Evolutionary conservation across 2,888 invertebrate genomes (phyloP), one percentile per base, ranked within the genome.

Genomic region (Temnothorax ravouxi): DNA sequence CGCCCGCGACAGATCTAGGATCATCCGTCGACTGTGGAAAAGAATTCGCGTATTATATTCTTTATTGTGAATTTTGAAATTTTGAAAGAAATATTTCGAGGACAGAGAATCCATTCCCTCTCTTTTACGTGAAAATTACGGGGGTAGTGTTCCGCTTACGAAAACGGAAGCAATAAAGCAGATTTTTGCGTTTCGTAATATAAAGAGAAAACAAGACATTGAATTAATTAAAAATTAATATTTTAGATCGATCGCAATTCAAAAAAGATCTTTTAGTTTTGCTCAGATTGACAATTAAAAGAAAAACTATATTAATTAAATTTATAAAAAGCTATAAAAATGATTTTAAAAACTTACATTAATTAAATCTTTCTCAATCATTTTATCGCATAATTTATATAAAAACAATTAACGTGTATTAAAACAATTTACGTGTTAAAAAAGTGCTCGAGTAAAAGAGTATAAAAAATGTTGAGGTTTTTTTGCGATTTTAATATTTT

Each of bases 31-130:
- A 38, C 15, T 47, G 34, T 11, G 56, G 13, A 59, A 59, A 13
- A 25, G 59, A 74, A 47, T 38, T 21, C 21, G 47, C 75, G 79
- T 80, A 80, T 34, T 41, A 11, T 47, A 50, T 21, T 56, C 2
- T 1, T 0, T 29, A 21, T 21, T 56, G 6, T 66, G 8, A 62
- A 52, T 54, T 4, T 50, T 18, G 1, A 38, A 38, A 64, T 41
- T 47, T 25, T 38, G 3, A 71, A n/a, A 29, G 3, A 34, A 29
- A 38, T 41, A 62, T 64, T 41, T 64, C 0, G 13, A 61, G 18
- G 0, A 34, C n/a, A 38, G 5, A 13, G 5, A 9, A 38, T 61
- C 1, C n/a, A 15, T 8, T 21, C 13, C 21, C 13, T 64, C 8
- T 44, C 5, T 69, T 21, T 13, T 54, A 50, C 29, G 0, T 2